A percentile compares a stretch with the other conserved stretches of the same genome.
Conservation (phyloP, 2,113 vertebrate species). For the Rhabdornis inornatus region DNA sequence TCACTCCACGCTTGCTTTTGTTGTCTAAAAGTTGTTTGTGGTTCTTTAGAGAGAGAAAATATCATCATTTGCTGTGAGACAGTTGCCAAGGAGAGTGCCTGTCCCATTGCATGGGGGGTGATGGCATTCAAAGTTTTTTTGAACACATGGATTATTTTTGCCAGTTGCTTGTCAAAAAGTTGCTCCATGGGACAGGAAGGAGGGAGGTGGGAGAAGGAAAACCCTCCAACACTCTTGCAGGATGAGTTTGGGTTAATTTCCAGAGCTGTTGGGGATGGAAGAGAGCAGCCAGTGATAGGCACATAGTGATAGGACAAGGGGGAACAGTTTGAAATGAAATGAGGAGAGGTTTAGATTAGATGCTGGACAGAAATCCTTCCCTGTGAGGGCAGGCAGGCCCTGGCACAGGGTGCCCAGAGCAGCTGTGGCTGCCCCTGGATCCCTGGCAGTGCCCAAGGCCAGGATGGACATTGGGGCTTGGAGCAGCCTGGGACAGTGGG, state of each 20-base stretch:
- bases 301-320: background rate
- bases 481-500: rapidly evolving
- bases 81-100: background rate
- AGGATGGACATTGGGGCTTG: rapidly evolving
- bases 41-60: background rate
- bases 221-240: rapidly evolving
- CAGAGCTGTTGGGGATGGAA: background rate
- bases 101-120: background rate
- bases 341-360: background rate
- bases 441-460: background rate
- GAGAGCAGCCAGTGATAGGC: background rate
- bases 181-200: background rate
- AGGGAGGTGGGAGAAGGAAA: background rate
- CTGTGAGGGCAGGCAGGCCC: background rate
- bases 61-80: background rate
- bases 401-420: background rate
- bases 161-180: background rate
- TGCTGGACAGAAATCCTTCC: background rate
- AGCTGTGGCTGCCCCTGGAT: background rate
- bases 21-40: background rate
- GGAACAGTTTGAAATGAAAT: background rate
- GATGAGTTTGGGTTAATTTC: background rate
- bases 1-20: rapidly evolving
- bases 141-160: background rate
- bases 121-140: background rate